Base-by-base conservation (phyloP, 2,113 vertebrate species). In the Bagarius yarrelli region DNA sequence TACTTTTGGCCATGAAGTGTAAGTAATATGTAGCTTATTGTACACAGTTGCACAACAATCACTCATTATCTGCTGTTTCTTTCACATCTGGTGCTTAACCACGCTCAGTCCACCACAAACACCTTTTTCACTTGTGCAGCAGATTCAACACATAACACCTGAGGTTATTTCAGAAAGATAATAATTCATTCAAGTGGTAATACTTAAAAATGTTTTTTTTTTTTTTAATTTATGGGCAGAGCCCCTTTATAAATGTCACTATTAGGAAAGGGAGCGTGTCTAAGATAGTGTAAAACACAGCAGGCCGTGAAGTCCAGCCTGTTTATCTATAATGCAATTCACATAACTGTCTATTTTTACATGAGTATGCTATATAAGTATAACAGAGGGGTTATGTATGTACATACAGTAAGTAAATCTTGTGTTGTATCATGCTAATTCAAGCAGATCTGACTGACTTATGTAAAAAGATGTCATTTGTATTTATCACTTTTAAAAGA, bases 291-390 rank as follows among this genome's bases (percentile, higher is more conserved):
- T 64, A 44, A 71, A 50, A 52, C 15, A 11, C 8, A 18, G 8
- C 3, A 8, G 47, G 8, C 25, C 23, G 14, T 70, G 6, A 50
- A 1, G 14, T 27, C 25, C 13, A 8, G n/a, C 4, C 44, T 71
- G n/a, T 71, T 71, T 19, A 52, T 27, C 44, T 14, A 52, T 52
- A 71, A 71, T 71, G 44, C 11, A 30, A 52, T 44, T 71, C 27
- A 50, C 44, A 30, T 71, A 50, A 71, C n/a, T 71, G 25, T 71
- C 47, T 71, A 71, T 50, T 25, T 44, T 71, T 71, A 71, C 67
- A 71, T 71, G 50, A 71, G 15, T 27, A 71, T 52, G 67, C 8
- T 70, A 4, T 50, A 70, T 70, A 47, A 70, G 23, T 70, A n/a
- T 14, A 70, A 40, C 5, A 8, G 40, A 16, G 40, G 40, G 40